Evolutionary conservation across 2,113 vertebrate genomes (phyloP).

Genomic region (Pheucticus melanocephalus): DNA sequence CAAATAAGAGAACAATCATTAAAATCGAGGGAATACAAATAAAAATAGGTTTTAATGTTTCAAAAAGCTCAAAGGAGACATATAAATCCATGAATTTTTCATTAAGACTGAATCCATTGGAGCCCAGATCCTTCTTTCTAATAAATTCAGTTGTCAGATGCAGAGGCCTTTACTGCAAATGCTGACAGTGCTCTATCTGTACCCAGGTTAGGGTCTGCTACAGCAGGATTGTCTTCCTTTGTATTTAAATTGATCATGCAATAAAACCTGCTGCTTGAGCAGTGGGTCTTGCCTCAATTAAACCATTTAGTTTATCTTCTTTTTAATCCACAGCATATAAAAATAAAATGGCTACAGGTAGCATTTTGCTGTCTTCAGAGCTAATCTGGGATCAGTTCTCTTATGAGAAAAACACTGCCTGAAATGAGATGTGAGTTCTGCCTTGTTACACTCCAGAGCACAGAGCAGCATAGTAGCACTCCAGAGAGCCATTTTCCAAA

Average conservation of each 20-base stretch:
- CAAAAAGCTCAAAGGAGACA: not conserved
- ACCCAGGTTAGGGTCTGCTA: not conserved
- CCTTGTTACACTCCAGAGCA: not conserved
- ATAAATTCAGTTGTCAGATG: slow-evolving; percentile 27
- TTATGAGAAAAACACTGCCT: not conserved
- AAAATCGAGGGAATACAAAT: slow-evolving; percentile 2
- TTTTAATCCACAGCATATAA: not conserved
- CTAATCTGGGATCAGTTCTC: not conserved
- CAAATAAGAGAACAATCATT: not conserved
- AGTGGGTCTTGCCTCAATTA: not conserved
- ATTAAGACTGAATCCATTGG: not conserved
- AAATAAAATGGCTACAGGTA: not conserved
- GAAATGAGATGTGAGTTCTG: not conserved
- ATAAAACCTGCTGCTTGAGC: not conserved
- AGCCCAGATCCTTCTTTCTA: slow-evolving; percentile 10
- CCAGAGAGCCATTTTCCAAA: not conserved
- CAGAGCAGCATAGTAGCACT: not conserved
- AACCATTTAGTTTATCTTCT: not conserved
- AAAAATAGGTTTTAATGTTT: slow-evolving; percentile 29
- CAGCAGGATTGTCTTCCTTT: not conserved
- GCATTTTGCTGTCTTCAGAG: not conserved
- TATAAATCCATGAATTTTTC: slow-evolving; percentile 37
- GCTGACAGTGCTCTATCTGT: not conserved
- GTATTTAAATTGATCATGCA: not conserved
- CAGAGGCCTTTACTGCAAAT: not conserved